Evolutionary conservation across 2,797 vertebrate species (phyloP), one percentile per base, ranked within the genome.

Genomic region (Phataginus tetradactyla): DNA sequence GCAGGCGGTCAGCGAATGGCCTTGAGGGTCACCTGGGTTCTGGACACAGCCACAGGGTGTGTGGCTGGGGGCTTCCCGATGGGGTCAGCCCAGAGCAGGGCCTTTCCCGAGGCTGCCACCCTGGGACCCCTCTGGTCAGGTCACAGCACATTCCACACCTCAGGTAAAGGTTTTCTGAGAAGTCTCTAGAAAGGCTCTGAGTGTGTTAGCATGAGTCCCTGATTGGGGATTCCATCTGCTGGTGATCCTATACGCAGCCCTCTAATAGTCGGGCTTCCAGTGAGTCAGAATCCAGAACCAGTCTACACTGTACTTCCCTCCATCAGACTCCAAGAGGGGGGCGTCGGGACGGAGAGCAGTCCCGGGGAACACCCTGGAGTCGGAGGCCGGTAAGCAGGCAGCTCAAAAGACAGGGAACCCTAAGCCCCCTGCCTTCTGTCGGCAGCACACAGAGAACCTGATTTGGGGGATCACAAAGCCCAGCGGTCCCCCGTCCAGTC

Each of bases 61-160:
- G 42, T 45, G 42, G 7, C 7, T 29, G 0, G 4, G n/a, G 34
- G 7, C 2, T 57, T 39, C 18, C 8, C 4, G 2, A 23, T 1
- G 3, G 2, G 10, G 25, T 4, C 11, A 6, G 6, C 4, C 12
- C 2, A 12, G 21, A 17, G 15, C 11, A 8, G 7, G 10, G 6
- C 4, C 18, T 45, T 29, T 39, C 37, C 39, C 5, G 11, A 6
- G 11, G 6, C 39, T 4, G 1, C 1, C 29, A 2, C 10, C 5
- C 0, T 27, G 2, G 49, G 45, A 37, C 27, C 42, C 1, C 9
- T 59, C 21, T 27, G 23, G 42, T 45, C 42, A 45, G 42, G 42
- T 45, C 42, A 45, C 42, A 45, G 42, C 42, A 45, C 42, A 45
- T 45, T 45, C 42, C 42, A 45, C 42, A 45, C 42, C 42, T 45